Evolutionary conservation across 2,113 vertebrate species (phyloP), one percentile per base, ranked within the genome.

Genomic region (Chaetura pelagica): DNA sequence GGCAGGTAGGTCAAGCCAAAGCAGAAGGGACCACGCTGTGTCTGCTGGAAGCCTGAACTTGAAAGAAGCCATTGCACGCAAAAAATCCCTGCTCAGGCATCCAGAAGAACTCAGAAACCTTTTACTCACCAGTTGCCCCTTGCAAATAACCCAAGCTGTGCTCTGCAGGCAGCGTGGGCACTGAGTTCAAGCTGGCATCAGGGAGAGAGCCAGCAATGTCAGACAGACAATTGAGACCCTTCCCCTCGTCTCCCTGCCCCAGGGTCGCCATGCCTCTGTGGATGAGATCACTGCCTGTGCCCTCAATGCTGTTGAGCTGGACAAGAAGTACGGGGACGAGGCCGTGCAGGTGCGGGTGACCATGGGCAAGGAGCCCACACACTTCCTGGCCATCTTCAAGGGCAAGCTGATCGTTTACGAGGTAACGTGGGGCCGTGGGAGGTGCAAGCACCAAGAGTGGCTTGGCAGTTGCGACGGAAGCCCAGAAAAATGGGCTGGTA

Each of bases 381-480:
- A 99, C 90, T 99, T 99, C 97, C 96, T 99, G 96, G 98, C 99
- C 16, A 99, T 99, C 92, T 99, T 99, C 95, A 99, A 99, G 94
- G 98, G 98, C 71, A 98, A 83, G 95, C 97, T 99, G 86, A 93
- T 99, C 93, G 98, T 99, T 87, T 99, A 98, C 18, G 98, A 99
- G 99, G 99, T 99, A 85, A 84, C 0, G 2, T 2, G 30, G 40
- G 59, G 57, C 55, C 16, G 15, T 7, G 77, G 48, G 29, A 73
- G 54, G 42, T 27, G 64, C 46, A 20, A 80, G 44, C 55, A 49
- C 40, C 57, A 40, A 0, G 0, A 0, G 3, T 38, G 32, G 26
- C 40, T 74, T 77, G 49, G 68, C 46, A 62, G 30, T 67, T 80
- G 61, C 20, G 15, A 3, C 59, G 57, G 72, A 55, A 67, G 35